Percentiles rank a stretch among this genome's conserved stretches.
Evolutionary conservation across 2,888 invertebrate species (phyloP).

Genomic region (Polymixis flavicincta): DNA sequence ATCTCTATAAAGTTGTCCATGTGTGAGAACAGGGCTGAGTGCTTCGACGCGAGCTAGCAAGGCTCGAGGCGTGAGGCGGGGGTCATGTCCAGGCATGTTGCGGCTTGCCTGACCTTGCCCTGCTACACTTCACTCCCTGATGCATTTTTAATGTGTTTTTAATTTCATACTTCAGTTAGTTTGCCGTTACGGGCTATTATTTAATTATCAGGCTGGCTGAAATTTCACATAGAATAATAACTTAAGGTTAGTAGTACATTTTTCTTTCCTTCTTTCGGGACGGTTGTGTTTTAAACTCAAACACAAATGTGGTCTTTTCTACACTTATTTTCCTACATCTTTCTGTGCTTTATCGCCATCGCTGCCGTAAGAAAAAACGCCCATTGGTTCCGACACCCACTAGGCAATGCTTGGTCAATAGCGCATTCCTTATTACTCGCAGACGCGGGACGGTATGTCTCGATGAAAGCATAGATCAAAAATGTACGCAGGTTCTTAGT

Average conservation of each 20-base stretch:
- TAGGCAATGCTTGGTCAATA: slow-evolving; percentile 1
- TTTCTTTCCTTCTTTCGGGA: background rate
- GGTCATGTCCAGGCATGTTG: background rate
- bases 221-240: background rate
- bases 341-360: too few relatives aligned
- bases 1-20: background rate
- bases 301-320: background rate
- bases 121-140: slow-evolving; percentile 28
- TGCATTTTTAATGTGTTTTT: slow-evolving; percentile 51
- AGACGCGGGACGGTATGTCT: slow-evolving; percentile 7
- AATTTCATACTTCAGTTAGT: slow-evolving; percentile 24
- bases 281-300: background rate
- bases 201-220: slow-evolving; percentile 8
- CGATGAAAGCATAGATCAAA: slow-evolving; percentile 19
- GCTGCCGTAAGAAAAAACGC: background rate
- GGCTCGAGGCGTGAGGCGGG: background rate
- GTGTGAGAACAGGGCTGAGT: background rate
- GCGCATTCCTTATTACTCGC: background rate
- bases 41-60: too few relatives aligned
- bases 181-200: slow-evolving; percentile 16
- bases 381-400: background rate
- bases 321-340: too few relatives aligned
- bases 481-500: slow-evolving; percentile 13
- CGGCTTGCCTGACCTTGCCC: slow-evolving; percentile 49
- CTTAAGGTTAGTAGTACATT: too few relatives aligned